These are phyloP conservation scores for Piliocolobus tephrosceles DNA, from an alignment of 2,113 vertebrate species.

Conservation along the genomic window DNA sequence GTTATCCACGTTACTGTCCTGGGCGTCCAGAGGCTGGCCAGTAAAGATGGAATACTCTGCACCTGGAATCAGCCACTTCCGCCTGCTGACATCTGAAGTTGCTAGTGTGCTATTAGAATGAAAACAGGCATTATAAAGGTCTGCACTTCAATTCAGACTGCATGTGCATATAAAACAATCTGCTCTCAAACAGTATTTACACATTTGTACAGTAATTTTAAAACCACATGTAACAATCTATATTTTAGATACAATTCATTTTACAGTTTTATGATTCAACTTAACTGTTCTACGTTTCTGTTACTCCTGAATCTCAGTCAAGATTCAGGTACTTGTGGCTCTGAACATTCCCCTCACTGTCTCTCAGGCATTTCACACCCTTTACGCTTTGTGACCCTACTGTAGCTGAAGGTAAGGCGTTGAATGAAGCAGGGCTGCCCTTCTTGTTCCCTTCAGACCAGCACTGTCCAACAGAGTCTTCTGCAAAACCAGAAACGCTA, in stretches of 20 bases:
- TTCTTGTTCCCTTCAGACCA: neutral
- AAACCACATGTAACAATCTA: neutral
- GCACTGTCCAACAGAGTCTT: neutral
- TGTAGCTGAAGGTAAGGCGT: fast-evolving
- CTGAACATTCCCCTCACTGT: neutral
- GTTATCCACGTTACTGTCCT: conserved; percentile 58
- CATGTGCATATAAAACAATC: neutral
- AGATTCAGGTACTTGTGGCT: neutral
- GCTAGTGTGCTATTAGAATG: conserved; percentile 80
- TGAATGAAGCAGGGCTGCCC: fast-evolving
- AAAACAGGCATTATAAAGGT: neutral
- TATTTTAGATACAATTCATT: neutral
- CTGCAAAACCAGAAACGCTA: neutral
- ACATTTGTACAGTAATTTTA: neutral
- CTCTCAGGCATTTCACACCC: too few relatives aligned
- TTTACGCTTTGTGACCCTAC: neutral
- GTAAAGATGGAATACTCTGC: conserved; percentile 88
- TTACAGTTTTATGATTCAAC: neutral
- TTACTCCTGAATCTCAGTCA: neutral
- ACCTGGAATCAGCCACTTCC: conserved; percentile 85
- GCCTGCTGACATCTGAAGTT: conserved; percentile 84
- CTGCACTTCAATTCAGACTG: neutral
- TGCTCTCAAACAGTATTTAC: neutral
- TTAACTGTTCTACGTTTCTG: neutral
- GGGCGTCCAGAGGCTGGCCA: conserved; percentile 83